Conservation (phyloP, 2,797 vertebrate species). For the Australoheros facetus region DNA sequence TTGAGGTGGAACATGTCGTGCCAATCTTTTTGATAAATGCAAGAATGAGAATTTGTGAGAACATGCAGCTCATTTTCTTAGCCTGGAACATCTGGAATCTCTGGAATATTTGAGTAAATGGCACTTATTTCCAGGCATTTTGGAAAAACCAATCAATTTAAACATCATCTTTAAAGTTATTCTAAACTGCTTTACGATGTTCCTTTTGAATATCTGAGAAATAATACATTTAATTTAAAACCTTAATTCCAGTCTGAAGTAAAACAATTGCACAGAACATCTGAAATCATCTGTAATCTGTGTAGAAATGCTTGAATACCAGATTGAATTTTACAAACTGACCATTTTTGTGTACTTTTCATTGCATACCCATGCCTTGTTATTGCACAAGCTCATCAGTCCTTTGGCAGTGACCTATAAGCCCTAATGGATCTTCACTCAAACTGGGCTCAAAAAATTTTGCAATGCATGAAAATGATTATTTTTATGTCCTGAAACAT, state of each 20-base stretch:
- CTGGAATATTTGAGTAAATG: fast-evolving
- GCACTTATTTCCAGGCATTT: neutral
- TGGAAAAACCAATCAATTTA: fast-evolving
- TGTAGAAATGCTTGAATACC: neutral
- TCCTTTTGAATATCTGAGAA: neutral
- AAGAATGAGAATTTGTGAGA: neutral
- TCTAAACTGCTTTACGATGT: neutral
- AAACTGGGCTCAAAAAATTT: neutral
- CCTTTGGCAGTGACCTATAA: no score
- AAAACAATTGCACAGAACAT: neutral
- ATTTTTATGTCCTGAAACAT: neutral
- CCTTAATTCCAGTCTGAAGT: neutral
- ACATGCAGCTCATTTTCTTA: neutral
- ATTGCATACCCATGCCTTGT: neutral
- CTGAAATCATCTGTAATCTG: neutral
- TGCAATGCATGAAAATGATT: neutral
- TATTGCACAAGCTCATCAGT: neutral
- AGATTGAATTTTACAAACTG: neutral
- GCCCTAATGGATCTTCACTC: neutral
- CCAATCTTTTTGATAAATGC: neutral
- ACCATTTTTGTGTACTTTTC: neutral
- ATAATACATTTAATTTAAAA: no score
- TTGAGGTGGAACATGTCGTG: neutral
- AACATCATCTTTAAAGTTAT: neutral
- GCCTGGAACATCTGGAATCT: neutral